Evolutionary conservation across 1,140 invertebrate species (phyloP).

Genomic region (Pseudachorutes palmiensis): DNA sequence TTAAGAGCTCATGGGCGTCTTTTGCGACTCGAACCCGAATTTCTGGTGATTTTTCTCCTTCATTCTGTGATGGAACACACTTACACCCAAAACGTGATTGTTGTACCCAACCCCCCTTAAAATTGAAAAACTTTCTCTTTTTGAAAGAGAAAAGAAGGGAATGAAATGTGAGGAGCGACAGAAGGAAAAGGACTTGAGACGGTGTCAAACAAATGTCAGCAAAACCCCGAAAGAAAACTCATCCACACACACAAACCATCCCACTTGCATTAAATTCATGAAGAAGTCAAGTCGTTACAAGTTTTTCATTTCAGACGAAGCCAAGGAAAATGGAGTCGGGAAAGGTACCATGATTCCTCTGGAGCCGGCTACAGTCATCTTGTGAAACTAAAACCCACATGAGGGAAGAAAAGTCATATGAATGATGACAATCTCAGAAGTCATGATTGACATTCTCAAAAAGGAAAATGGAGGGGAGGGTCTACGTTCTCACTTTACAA

Average conservation of each 20-base stretch:
- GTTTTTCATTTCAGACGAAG: neutral
- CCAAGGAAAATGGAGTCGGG: too few species aligned
- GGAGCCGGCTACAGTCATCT: too few species aligned
- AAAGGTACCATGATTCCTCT: too few species aligned
- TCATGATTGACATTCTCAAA: too few species aligned
- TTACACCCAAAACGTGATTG: slow-evolving; percentile 29
- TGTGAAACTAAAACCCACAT: too few species aligned
- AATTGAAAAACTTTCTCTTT: slow-evolving; percentile 33
- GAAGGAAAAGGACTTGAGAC: neutral
- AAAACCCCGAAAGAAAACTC: neutral
- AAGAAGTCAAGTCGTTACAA: neutral
- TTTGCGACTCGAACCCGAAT: slow-evolving; percentile 19
- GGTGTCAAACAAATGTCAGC: neutral
- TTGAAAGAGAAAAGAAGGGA: neutral
- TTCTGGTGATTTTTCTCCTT: slow-evolving; percentile 35
- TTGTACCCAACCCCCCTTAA: slow-evolving; percentile 28
- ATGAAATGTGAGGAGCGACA: neutral
- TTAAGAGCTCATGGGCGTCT: slow-evolving; percentile 12
- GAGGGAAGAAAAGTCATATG: too few species aligned
- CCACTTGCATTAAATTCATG: neutral
- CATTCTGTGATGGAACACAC: slow-evolving; percentile 34
- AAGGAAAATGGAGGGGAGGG: too few species aligned
- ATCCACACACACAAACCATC: too few species aligned
- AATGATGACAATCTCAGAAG: too few species aligned
- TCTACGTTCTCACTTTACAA: too few species aligned